phyloP scores from a whole-genome alignment of 30 jellyfish, hydroid and myxozoan genomes.

The Haliclystus octoradiatus region DNA sequence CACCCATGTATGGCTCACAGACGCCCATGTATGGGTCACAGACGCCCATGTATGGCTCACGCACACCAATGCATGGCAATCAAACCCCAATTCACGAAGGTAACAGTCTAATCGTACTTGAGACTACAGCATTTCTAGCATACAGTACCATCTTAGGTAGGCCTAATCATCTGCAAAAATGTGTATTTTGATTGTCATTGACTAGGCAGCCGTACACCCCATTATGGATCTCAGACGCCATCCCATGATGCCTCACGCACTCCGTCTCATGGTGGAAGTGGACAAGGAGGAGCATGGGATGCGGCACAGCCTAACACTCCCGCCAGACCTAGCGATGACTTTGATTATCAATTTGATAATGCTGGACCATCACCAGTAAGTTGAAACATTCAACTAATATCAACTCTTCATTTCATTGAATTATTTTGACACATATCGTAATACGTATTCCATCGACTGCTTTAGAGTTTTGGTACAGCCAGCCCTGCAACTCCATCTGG shows the following conservation, averaged over 20 bases:
- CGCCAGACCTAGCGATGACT: constrained; percentile 96
- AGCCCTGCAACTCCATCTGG: constrained; percentile 98
- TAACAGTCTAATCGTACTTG: no score
- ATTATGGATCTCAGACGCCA: constrained; percentile 83
- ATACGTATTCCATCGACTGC: no score
- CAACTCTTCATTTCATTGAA: no score
- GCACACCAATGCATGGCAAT: constrained; percentile 87
- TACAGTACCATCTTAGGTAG: no score
- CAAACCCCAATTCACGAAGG: constrained; percentile 83
- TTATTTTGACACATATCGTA: no score
- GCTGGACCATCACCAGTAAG: constrained; percentile 99
- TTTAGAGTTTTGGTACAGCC: constrained; percentile 95
- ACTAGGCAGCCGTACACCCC: constrained; percentile 78
- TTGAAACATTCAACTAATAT: no score
- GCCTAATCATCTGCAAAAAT: no score
- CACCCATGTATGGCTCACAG: constrained; percentile 44
- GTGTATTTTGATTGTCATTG: not conserved
- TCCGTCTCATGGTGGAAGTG: constrained; percentile 84
- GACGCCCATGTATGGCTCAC: constrained; percentile 99
- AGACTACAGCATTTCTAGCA: no score
- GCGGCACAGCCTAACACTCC: constrained; percentile 99
- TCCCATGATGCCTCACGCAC: constrained; percentile 88
- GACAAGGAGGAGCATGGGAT: constrained; percentile 99
- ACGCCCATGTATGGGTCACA: constrained; percentile 76
- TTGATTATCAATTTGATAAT: constrained; percentile 78